Conservation (phyloP, 2,797 vertebrate genomes). For the Spea hammondii region DNA sequence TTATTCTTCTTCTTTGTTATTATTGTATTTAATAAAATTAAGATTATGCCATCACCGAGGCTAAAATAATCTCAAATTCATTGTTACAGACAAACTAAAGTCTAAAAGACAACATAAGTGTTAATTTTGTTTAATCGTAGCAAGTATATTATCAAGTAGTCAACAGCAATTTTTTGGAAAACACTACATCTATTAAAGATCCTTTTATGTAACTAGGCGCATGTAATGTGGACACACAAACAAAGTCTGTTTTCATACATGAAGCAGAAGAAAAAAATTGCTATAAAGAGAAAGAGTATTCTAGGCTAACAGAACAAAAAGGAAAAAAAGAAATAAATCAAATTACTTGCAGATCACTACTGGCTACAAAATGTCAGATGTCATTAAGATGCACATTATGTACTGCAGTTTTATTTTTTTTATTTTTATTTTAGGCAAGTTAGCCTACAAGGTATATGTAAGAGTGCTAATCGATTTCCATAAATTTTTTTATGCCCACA, state of each 20-base stretch:
- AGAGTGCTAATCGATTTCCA: slow-evolving; percentile 47
- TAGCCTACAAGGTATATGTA: slow-evolving; percentile 38
- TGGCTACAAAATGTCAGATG: slow-evolving; percentile 37
- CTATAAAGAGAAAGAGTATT: background rate
- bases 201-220: too few species aligned
- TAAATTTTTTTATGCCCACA: slow-evolving; percentile 28
- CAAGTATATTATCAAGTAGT: too few species aligned
- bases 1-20: too few species aligned
- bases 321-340: background rate
- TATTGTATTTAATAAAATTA: too few species aligned
- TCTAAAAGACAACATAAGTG: too few species aligned
- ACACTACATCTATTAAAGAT: too few species aligned
- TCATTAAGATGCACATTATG: slow-evolving; percentile 21
- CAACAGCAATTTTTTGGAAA: too few species aligned
- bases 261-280: background rate
- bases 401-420: slow-evolving; percentile 23
- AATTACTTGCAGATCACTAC: slow-evolving; percentile 18
- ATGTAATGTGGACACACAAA: background rate
- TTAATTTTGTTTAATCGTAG: too few species aligned
- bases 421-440: slow-evolving; percentile 15
- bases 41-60: too few species aligned
- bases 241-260: background rate
- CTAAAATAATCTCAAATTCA: too few species aligned
- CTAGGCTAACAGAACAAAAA: slow-evolving; percentile 9
- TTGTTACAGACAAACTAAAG: too few species aligned